Evolutionary conservation across 2,888 invertebrate species (phyloP).

Genomic region (Ptilodon capucinus): DNA sequence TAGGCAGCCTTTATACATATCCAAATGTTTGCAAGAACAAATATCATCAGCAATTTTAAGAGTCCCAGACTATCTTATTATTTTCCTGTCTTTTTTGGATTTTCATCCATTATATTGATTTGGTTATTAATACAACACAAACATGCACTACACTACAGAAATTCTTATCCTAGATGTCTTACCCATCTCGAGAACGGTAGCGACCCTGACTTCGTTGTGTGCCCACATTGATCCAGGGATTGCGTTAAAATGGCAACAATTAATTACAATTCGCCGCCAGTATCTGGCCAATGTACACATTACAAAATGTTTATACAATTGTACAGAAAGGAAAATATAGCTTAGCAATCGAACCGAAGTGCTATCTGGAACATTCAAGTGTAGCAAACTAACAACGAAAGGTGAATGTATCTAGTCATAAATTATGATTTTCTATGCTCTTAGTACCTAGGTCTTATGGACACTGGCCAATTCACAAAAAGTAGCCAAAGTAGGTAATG

Average conservation of each 20-base stretch:
- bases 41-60: no score
- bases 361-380: background rate
- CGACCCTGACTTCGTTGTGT: constrained; percentile 85
- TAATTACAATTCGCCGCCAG: constrained; percentile 78
- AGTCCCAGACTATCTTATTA: no score
- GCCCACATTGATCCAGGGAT: constrained; percentile 70
- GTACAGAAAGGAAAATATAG: background rate
- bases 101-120: no score
- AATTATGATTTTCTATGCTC: no score
- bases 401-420: background rate
- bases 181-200: constrained; percentile 89
- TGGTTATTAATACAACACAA: background rate
- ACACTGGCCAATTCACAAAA: no score
- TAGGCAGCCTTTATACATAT: no score
- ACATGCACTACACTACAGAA: background rate
- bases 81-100: no score
- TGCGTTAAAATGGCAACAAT: constrained; percentile 82
- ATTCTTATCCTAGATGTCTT: constrained; percentile 50
- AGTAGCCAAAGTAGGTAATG: no score
- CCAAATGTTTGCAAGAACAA: no score
- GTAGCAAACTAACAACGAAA: background rate
- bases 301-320: background rate
- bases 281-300: constrained; percentile 28
- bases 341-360: background rate
- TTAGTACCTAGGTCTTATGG: no score